phyloP scores from a whole-genome alignment of 2,888 invertebrate genomes.

The Xanthorhoe designata region DNA sequence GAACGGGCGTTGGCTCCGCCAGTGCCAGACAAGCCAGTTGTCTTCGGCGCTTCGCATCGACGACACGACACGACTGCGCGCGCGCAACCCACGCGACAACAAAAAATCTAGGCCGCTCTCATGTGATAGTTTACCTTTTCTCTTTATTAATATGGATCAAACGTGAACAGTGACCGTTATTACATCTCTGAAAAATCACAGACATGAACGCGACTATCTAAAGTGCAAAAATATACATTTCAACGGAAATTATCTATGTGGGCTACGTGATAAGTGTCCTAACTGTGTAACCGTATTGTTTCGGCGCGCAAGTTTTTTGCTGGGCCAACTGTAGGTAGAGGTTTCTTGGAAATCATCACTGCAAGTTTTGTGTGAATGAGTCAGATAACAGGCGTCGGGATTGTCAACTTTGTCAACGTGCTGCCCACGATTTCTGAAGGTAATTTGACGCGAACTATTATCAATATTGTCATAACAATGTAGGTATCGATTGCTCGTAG shows the following conservation, averaged over 20 bases:
- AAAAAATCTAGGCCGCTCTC: constrained; percentile 68
- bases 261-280: constrained; percentile 75
- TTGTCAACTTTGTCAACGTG: constrained; percentile 83
- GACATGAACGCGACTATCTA: constrained; percentile 59
- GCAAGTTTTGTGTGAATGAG: constrained; percentile 81
- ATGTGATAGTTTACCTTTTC: constrained; percentile 71
- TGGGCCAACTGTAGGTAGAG: constrained; percentile 53
- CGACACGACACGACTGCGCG: constrained; percentile 72
- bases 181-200: constrained; percentile 46
- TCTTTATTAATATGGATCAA: constrained; percentile 68
- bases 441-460: constrained; percentile 51
- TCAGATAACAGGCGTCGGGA: constrained; percentile 83
- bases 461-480: constrained; percentile 35
- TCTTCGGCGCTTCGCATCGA: constrained; percentile 70
- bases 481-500: constrained; percentile 28
- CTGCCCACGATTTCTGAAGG: constrained; percentile 83
- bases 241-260: constrained; percentile 70
- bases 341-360: constrained; percentile 66
- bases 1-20: constrained; percentile 77
- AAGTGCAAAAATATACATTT: constrained; percentile 64
- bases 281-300: constrained; percentile 68
- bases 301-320: constrained; percentile 49
- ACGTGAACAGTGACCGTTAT: constrained; percentile 64
- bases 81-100: constrained; percentile 60
- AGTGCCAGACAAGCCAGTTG: constrained; percentile 65